Evolutionary conservation across 2,113 vertebrate genomes (phyloP), one percentile per base, ranked within the genome.

Genomic region (Entomyzon cyanotis): DNA sequence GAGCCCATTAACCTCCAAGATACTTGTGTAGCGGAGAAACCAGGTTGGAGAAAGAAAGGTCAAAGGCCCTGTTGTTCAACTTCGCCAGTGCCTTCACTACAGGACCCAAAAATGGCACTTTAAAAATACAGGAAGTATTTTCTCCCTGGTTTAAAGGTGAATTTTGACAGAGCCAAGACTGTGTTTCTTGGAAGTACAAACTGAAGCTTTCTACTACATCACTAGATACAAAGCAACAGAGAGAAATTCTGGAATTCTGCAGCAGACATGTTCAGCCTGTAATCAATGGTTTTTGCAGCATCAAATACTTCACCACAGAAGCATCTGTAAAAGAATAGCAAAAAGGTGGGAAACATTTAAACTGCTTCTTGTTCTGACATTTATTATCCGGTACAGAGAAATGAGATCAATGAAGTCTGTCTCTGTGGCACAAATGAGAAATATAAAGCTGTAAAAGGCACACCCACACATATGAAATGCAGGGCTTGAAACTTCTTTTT

Each of bases 401-500:
- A 76, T 39, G 18, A 89, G 50, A 89, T 75, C 78, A 82, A 42
- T 62, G 18, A 79, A 42, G 14, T 84, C 20, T 74, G 33, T 64
- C 68, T 91, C 49, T 21, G 39, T 44, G 73, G 46, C 62, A 93
- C 44, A 95, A 95, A 78, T 65, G 55, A 95, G 71, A 91, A 93
- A 83, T 12, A 41, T 0, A 35, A 25, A 65, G 50, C 35, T 63
- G 55, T 56, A 84, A 84, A 64, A 94, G 60, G 63, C 35, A 93
- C 89, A 65, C 93, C 78, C 93, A 95, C 93, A 62, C 37, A 33
- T 23, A 83, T 35, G 25, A 89, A 94, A 90, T 21, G 42, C n/a
- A 55, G 47, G 33, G 63, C 21, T 80, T 85, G 93, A 95, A 94
- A 78, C 49, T 64, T 55, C 83, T 77, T 94, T 90, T 83, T 95